Evolutionary conservation across 2,888 invertebrate species (phyloP), one percentile per base, ranked within the genome.

Genomic region (Nephrocerus scutellatus): DNA sequence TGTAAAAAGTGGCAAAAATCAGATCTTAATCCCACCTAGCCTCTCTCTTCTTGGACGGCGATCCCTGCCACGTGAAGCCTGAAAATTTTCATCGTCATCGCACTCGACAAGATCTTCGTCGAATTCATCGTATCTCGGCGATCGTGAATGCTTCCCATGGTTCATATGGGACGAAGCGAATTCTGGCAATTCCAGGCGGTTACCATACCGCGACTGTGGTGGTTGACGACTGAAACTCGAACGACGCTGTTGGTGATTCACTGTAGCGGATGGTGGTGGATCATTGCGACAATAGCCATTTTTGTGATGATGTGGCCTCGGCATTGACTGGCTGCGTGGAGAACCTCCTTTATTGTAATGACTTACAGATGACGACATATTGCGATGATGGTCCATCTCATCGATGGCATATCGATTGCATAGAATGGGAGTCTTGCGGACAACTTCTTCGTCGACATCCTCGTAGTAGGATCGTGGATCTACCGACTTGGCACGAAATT

Each of bases 361-460:
- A 3, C 32, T 40, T n/a, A 10, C 44, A 40, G 16, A 36, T 21
- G 10, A 49, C 25, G 28, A 43, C 37, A 21, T 54, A 4, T 43
- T 38, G 9, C 35, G 40, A 4, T 43, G 49, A 20, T 50, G 40
- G 4, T 52, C 56, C 9, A 58, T 46, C 31, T 70, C 69, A 33
- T 78, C 77, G 33, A 81, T 64, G 0, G 80, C 82, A 58, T 84
- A 84, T 50, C 75, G 77, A 61, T 84, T 84, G 57, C 77, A 80
- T 25, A 82, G 70, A 22, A 84, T 78, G 1, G 82, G 77, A 2
- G 75, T 73, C 44, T 73, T 73, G 22, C 73, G 72, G 10, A 66
- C 56, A 19, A 62, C 50, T 39, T 63, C 63, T 31, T 63, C 63
- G 29, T 65, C 61, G 4, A 63, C 51, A 30, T 62, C 59, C 35